Evolutionary conservation across 1,140 invertebrate genomes (phyloP).

Genomic region (Dendrolimus punctatus): DNA sequence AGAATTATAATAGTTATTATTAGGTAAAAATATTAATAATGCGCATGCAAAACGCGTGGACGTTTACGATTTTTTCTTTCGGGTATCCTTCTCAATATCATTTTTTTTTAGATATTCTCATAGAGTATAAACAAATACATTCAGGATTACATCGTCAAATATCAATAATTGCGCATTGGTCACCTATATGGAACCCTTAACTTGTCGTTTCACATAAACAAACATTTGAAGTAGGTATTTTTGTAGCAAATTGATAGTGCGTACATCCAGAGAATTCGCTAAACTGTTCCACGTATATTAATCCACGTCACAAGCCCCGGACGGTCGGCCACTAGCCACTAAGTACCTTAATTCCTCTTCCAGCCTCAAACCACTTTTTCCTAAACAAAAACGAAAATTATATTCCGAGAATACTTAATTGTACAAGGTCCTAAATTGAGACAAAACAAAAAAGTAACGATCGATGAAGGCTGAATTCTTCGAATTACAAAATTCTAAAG

Average conservation of each 20-base stretch:
- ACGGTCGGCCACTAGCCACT: conserved; percentile 11
- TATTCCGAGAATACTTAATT: conserved; percentile 7
- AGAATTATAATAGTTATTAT: no score
- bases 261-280: conserved; percentile 4
- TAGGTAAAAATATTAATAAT: no score
- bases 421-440: not conserved
- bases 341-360: conserved; percentile 23
- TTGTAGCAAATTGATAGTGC: conserved; percentile 3
- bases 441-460: not conserved
- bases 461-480: no score
- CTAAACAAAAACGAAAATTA: not conserved
- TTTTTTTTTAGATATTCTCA: no score
- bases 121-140: no score
- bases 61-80: no score
- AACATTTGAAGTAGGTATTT: not conserved
- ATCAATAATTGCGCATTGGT: no score
- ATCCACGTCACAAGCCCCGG: conserved; percentile 19
- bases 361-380: not conserved
- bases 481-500: conserved; percentile 5
- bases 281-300: conserved; percentile 13
- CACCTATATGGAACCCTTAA: no score
- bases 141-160: no score
- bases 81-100: no score
- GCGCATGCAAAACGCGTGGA: no score
- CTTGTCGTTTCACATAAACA: no score